A percentile compares a stretch with the other conserved stretches of the same genome.
Evolutionary conservation across 37 sponge, comb jelly and placozoan species (phyloP).

Genomic region (Cliona cf. orientalis): DNA sequence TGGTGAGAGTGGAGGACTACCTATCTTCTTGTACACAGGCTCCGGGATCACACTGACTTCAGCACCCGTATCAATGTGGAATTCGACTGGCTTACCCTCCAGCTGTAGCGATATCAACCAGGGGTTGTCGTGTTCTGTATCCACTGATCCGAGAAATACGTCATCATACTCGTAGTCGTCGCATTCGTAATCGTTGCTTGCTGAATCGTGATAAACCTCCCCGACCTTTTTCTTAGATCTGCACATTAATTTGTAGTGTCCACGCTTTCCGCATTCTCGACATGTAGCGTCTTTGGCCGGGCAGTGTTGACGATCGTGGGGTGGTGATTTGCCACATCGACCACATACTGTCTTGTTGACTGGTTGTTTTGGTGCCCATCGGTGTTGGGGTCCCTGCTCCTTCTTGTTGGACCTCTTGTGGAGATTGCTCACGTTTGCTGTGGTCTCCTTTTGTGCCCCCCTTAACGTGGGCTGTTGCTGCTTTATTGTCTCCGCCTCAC

Average conservation of each 20-base stretch:
- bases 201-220: neutral
- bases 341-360: no score
- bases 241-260: conserved; percentile 12
- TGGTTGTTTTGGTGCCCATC: no score
- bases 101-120: neutral
- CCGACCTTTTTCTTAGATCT: no score
- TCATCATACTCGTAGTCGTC: neutral
- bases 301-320: neutral
- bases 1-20: neutral
- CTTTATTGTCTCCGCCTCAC: no score
- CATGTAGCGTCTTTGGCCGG: conserved; percentile 29
- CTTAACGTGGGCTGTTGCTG: no score
- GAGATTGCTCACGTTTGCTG: no score
- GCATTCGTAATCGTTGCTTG: no score
- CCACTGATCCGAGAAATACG: conserved; percentile 14
- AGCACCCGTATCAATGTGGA: conserved; percentile 16
- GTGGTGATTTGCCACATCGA: conserved; percentile 17
- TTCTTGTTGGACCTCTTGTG: no score
- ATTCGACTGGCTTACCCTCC: neutral
- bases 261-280: conserved; percentile 2
- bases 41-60: conserved; percentile 31
- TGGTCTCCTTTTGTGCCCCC: no score
- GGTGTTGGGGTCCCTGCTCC: no score
- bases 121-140: neutral
- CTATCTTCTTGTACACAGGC: neutral